Conservation (phyloP, 2,888 invertebrate genomes). For the Leptopilina syphax region DNA sequence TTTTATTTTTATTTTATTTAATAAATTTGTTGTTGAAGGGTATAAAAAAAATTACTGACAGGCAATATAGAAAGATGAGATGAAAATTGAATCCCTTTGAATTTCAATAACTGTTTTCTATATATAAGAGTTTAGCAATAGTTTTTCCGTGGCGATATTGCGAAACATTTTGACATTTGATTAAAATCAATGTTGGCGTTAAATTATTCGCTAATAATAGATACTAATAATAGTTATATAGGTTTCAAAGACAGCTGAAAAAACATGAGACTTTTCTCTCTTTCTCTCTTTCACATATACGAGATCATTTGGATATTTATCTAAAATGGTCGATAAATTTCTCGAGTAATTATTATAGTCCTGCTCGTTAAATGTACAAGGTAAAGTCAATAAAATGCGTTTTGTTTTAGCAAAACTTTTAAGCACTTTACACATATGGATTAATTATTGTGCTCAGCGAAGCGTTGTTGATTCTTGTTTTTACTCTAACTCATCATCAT, state of each 20-base stretch:
- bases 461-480: background rate
- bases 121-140: background rate
- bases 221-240: background rate
- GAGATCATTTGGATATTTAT: slow-evolving; percentile 32
- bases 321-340: slow-evolving; percentile 25
- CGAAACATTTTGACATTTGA: slow-evolving; percentile 37
- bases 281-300: background rate
- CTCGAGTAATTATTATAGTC: slow-evolving; percentile 19
- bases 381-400: slow-evolving; percentile 11
- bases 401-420: slow-evolving; percentile 16
- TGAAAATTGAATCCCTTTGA: background rate
- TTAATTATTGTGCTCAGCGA: slow-evolving; percentile 27
- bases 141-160: slow-evolving; percentile 1
- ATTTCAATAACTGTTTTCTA: slow-evolving; percentile 27
- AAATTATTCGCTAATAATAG: slow-evolving; percentile 30
- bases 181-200: slow-evolving; percentile 29
- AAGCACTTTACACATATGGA: background rate
- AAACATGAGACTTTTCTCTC: slow-evolving; percentile 13
- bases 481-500: no score
- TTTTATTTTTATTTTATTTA: no score
- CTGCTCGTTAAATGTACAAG: slow-evolving; percentile 30
- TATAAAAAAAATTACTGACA: background rate
- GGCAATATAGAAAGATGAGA: background rate
- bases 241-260: slow-evolving; percentile 18
- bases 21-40: background rate